These are phyloP conservation scores for Balaenoptera acutorostrata DNA, from an alignment of 2,113 vertebrate genomes.

Conservation along the genomic window DNA sequence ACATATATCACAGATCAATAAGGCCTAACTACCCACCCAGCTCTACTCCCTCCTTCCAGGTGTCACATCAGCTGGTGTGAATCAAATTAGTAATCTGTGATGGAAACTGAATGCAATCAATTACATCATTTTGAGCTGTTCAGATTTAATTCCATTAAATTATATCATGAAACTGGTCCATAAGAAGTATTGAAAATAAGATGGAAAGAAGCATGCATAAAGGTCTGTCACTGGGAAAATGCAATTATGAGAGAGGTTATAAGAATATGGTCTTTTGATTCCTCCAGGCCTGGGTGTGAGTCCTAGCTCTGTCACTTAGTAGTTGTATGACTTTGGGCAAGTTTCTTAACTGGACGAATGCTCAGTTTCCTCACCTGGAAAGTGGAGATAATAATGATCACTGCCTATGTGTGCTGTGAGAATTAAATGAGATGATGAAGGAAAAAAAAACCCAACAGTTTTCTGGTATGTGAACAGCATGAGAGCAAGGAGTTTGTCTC, in stretches of 20 bases:
- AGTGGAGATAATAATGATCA: background rate
- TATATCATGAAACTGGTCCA: background rate
- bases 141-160: slow-evolving; percentile 51
- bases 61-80: slow-evolving; percentile 44
- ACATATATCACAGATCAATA: background rate
- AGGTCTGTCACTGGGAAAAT: background rate
- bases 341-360: background rate
- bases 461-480: background rate
- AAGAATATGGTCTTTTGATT: background rate
- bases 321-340: background rate
- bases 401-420: background rate
- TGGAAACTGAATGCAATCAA: slow-evolving; percentile 54
- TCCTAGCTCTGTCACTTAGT: background rate
- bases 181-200: background rate
- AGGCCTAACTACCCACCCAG: background rate
- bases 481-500: background rate
- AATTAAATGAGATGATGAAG: background rate
- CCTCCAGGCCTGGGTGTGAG: background rate
- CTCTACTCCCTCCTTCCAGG: background rate
- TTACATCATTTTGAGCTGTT: slow-evolving; percentile 50
- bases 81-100: slow-evolving; percentile 51
- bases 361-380: background rate
- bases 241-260: background rate
- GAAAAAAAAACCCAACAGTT: background rate
- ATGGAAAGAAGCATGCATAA: background rate